Evolutionary conservation across 2,888 invertebrate genomes (phyloP), one percentile per base, ranked within the genome.

Genomic region (Campoplex nolae): DNA sequence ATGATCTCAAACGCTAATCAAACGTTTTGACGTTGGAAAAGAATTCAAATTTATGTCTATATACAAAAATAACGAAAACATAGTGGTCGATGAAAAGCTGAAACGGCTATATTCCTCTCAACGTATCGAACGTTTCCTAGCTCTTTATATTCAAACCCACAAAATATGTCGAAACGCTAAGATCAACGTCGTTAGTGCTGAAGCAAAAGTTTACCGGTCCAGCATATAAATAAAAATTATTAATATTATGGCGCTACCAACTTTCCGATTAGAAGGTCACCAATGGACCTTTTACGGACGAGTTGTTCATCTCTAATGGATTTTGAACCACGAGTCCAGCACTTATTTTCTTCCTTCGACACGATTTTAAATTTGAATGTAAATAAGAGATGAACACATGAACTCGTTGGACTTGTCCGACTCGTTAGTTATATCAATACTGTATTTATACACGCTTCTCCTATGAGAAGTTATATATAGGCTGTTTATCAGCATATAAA

Each of bases 181-280:
- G 13, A 62, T 62, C 6, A 62, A 32, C 28, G 0, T 32, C 32
- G 16, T 62, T 32, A 16, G 9, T 13, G 13, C 58, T 2, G 6
- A 6, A 16, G 32, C 32, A 32, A 0, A 18, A 28, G 28, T 13
- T 58, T 62, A 32, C 16, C 13, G 32, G 13, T 62, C 62, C 16
- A 16, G 16, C 32, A 32, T 32, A 32, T 62, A 7, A 62, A 62
- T 62, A 16, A 32, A 62, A 62, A 62, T 32, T 51, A 16, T 75
- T 58, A 28, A 58, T 42, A 42, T 23, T 56, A 13, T n/a, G 28
- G 56, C n/a, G 45, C 62, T 62, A 76, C 56, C 67, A 38, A 77
- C 76, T 83, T 86, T 86, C 80, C 76, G 54, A 80, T 83, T 83
- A 76, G 83, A 86, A 83, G 86, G 86, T 76, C 80, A 86, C 58